These are phyloP conservation scores for Mesorhabditis sp. DNA, from an alignment of 2,888 invertebrate genomes.

Conservation along the genomic window DNA sequence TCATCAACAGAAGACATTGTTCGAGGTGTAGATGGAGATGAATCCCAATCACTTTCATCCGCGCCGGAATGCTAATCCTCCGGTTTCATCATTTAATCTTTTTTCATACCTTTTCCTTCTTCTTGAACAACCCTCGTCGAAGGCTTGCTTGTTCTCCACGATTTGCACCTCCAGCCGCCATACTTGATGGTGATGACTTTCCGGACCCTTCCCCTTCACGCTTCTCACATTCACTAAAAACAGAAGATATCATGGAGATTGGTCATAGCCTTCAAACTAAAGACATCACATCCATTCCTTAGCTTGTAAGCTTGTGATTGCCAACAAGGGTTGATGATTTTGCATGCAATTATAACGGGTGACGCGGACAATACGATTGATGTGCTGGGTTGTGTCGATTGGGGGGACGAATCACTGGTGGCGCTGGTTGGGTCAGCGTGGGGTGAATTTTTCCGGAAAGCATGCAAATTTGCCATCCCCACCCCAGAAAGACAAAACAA, in stretches of 20 bases:
- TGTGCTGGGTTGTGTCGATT: no score
- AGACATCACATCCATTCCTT: no score
- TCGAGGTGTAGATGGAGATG: constrained; percentile 54
- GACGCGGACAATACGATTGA: no score
- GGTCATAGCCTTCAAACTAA: no score
- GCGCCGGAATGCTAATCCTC: constrained; percentile 6
- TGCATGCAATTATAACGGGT: no score
- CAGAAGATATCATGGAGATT: neutral
- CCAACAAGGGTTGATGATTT: no score
- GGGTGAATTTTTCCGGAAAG: no score
- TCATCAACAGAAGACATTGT: constrained; percentile 44
- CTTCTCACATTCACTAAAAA: constrained; percentile 5
- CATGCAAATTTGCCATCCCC: no score
- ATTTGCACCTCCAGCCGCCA: constrained; percentile 14
- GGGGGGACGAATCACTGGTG: no score
- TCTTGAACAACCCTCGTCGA: constrained; percentile 54
- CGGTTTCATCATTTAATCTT: neutral
- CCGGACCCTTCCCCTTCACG: constrained; percentile 27
- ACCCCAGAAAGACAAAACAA: no score
- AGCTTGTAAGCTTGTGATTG: no score
- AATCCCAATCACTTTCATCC: constrained; percentile 49
- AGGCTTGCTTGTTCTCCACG: constrained; percentile 44
- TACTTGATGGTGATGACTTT: constrained; percentile 25
- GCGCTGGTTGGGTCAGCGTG: no score
- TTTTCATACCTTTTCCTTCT: constrained; percentile 36